phyloP scores from a whole-genome alignment of 2,797 vertebrate species.

The Pterois miles region DNA sequence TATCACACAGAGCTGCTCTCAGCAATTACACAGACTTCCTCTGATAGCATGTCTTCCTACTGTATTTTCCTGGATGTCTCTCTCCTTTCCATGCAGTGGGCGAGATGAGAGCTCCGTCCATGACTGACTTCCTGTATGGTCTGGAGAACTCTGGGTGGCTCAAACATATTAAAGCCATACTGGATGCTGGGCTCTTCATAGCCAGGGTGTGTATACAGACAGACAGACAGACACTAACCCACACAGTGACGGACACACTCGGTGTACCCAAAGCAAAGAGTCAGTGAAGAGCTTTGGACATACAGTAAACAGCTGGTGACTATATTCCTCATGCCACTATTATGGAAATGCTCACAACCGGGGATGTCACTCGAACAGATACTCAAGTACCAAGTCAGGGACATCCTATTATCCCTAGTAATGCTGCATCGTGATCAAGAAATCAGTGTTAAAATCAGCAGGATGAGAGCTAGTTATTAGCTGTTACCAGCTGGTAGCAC shows the following conservation, averaged over 20 bases:
- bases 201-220: conserved; percentile 84
- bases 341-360: neutral
- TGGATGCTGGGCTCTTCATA: conserved; percentile 95
- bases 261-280: too few relatives aligned
- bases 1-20: neutral
- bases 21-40: neutral
- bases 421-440: too few relatives aligned
- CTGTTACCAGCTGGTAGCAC: too few relatives aligned
- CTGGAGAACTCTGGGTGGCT: conserved; percentile 97
- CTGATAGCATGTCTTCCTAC: neutral
- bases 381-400: too few relatives aligned
- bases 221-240: neutral
- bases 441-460: too few relatives aligned
- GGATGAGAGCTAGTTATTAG: too few relatives aligned
- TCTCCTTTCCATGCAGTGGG: conserved; percentile 69
- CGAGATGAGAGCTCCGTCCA: conserved; percentile 89
- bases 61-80: neutral
- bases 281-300: neutral
- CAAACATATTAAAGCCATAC: conserved; percentile 94
- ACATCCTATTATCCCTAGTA: too few relatives aligned
- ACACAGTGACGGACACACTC: neutral
- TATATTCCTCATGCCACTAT: neutral
- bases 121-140: conserved; percentile 97
- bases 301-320: neutral
- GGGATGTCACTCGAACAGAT: too few relatives aligned